A percentile compares a stretch with the other conserved stretches of the same genome.
phyloP scores from a whole-genome alignment of 2,888 invertebrate genomes.

The Apoda limacodes region DNA sequence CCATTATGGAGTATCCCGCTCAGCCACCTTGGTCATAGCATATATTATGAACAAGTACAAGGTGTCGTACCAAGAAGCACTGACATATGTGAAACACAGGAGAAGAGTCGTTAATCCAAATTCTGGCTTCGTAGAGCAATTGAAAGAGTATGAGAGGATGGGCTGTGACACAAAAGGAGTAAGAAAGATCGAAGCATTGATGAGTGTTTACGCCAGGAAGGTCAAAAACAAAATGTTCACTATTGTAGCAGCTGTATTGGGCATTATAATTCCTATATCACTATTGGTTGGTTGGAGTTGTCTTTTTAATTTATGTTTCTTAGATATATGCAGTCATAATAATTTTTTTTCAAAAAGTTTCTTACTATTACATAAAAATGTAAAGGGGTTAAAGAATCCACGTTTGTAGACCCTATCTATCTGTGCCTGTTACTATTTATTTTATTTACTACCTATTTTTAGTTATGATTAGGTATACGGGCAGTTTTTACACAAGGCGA shows the following conservation, averaged over 20 bases:
- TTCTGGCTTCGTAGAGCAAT: slow-evolving; percentile 93
- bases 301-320: no score
- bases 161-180: slow-evolving; percentile 47
- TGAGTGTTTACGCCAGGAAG: slow-evolving; percentile 47
- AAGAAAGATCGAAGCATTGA: slow-evolving; percentile 44
- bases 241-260: slow-evolving; percentile 40
- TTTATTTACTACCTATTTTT: no score
- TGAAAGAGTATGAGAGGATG: slow-evolving; percentile 73
- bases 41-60: slow-evolving; percentile 92
- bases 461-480: no score
- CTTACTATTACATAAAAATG: slow-evolving; percentile 13
- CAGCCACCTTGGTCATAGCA: slow-evolving; percentile 94
- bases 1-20: slow-evolving; percentile 94
- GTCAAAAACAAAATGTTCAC: slow-evolving; percentile 55
- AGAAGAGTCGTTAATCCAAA: slow-evolving; percentile 95
- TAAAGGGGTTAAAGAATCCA: slow-evolving; percentile 18
- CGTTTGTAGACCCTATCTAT: no score
- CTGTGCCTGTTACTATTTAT: no score
- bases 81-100: slow-evolving; percentile 85
- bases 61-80: slow-evolving; percentile 87
- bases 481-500: no score
- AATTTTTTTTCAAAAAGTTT: no score
- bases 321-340: not conserved
- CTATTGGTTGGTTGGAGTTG: slow-evolving; percentile 40
- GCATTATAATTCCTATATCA: slow-evolving; percentile 44